Evolutionary conservation across 1,140 invertebrate genomes (phyloP).

Genomic region (Euwallacea fornicatus): DNA sequence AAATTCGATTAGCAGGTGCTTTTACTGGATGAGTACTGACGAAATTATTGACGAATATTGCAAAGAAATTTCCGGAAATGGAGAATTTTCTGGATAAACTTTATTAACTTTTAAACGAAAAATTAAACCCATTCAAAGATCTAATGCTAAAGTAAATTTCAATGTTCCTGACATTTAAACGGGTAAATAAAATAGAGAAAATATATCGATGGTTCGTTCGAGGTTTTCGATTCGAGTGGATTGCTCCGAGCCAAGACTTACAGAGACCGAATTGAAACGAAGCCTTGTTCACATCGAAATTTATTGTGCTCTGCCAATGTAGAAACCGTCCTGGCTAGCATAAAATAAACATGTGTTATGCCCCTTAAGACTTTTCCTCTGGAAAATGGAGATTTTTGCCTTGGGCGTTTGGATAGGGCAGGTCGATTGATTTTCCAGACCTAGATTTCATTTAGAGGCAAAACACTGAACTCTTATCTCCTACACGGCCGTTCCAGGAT

Average conservation of each 20-base stretch:
- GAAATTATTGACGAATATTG: too few relatives aligned
- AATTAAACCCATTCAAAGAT: not conserved
- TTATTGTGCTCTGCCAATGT: not conserved
- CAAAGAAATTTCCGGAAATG: too few relatives aligned
- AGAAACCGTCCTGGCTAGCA: not conserved
- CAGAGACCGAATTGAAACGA: slow-evolving; percentile 1
- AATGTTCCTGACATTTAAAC: slow-evolving; percentile 3
- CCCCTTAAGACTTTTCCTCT: not conserved
- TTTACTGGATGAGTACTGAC: too few relatives aligned
- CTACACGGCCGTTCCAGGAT: too few relatives aligned
- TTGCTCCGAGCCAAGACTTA: slow-evolving; percentile 7
- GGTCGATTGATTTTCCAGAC: too few relatives aligned
- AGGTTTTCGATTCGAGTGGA: slow-evolving; percentile 11
- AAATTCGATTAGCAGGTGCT: too few relatives aligned
- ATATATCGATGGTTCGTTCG: slow-evolving; percentile 1
- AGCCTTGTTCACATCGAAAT: slow-evolving; percentile 4
- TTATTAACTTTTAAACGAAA: too few relatives aligned
- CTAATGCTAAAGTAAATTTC: slow-evolving; percentile 7
- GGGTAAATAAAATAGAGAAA: slow-evolving; percentile 9
- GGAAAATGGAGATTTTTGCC: too few relatives aligned
- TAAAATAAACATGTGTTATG: slow-evolving; percentile 15
- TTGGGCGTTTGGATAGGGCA: too few relatives aligned
- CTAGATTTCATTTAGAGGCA: too few relatives aligned
- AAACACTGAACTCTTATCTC: too few relatives aligned
- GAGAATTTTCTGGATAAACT: too few relatives aligned